Conservation (phyloP, 1,140 invertebrate genomes). For the Tribolium castaneum region DNA sequence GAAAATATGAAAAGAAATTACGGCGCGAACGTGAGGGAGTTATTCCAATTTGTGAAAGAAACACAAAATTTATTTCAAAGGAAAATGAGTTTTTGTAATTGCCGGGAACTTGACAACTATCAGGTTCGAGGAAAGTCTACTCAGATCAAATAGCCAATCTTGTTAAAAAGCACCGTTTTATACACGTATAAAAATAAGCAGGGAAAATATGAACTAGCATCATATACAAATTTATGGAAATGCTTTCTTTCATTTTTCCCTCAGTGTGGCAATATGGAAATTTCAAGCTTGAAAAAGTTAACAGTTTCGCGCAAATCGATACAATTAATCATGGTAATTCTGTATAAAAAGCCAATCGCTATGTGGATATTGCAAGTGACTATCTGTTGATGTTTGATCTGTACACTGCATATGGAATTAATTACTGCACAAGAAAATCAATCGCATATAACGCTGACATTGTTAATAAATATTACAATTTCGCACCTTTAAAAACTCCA, state of each 20-base stretch:
- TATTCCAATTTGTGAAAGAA: neutral
- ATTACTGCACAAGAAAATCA: neutral
- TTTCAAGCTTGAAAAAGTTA: neutral
- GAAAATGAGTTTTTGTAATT: neutral
- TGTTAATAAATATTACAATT: neutral
- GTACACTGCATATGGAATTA: neutral
- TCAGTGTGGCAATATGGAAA: slow-evolving; percentile 3
- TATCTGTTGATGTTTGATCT: neutral
- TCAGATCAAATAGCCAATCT: neutral
- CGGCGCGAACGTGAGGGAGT: neutral
- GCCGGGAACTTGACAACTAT: neutral
- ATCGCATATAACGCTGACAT: neutral
- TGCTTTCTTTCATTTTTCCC: slow-evolving; percentile 4
- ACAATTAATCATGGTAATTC: neutral
- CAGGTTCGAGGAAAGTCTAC: neutral
- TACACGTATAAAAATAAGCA: neutral
- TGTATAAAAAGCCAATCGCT: neutral
- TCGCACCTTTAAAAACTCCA: too few relatives aligned
- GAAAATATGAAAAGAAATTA: slow-evolving; percentile 6
- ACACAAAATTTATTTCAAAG: neutral
- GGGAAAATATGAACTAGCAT: neutral
- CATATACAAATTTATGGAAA: neutral
- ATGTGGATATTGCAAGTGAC: too few relatives aligned
- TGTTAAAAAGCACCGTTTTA: neutral
- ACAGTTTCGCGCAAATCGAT: neutral